Base-by-base conservation (phyloP, 2,888 invertebrate species). In the Apodemia hepburni region DNA sequence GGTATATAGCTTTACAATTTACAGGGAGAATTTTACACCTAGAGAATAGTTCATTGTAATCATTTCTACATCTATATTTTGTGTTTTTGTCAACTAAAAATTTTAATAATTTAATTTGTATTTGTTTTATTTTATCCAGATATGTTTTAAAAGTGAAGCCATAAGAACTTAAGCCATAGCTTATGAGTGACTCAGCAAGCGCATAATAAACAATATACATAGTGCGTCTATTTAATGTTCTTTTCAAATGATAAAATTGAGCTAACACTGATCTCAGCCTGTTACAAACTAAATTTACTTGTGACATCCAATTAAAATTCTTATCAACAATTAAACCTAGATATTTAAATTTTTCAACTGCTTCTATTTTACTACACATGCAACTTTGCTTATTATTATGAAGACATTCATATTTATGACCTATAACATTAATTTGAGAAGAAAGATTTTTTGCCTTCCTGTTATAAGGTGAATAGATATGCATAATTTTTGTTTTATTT, bases 111-210 rank as follows among this genome's bases (percentile, higher is more conserved):
- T 15, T 45, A 12, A 15, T 11, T 45, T 45, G 42, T 45, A 45
- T 45, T 11, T 45, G 11, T 45, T 45, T 45, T 45, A 45, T 15
- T 45, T 45, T 11, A 3, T 45, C 15, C 17, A 47, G 5, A n/a
- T 47, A 7, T 4, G 47, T 47, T 47, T 47, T 47, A 9, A 47
- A 47, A n/a, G 47, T 47, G 17, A 47, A 17, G 5, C 47, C 47
- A n/a, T 47, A 47, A n/a, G 17, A 47, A 47, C 47, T 47, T n/a
- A 47, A 17, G 15, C 47, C 47, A 47, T 47, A 47, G 47, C 47
- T 47, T n/a, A 47, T 47, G 2, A 47, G 2, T 2, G 47, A 47
- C 15, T 47, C 47, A 7, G 47, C 17, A 3, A 47, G n/a, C 6
- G 47, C 47, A n/a, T 47, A 47, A n/a, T 17, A n/a, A 17, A 17